Evolutionary conservation across 1,140 invertebrate genomes (phyloP), one percentile per base, ranked within the genome.

Genomic region (Hyposmocoma kahamanoa): DNA sequence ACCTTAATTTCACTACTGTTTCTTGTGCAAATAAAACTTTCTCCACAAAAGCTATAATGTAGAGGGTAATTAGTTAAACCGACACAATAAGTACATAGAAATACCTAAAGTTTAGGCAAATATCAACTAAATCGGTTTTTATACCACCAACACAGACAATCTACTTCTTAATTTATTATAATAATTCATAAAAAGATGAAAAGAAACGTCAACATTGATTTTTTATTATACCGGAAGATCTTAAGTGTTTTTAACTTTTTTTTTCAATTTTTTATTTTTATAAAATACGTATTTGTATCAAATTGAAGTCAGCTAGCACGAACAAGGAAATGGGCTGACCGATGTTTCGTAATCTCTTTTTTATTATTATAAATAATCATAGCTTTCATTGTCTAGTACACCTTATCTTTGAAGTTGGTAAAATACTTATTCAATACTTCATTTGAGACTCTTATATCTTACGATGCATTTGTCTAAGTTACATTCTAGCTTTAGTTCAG

Each of bases 201-300:
- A 84, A 65, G 61, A 82, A 84, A 81, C 63, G 62, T 69, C 62
- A 70, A 75, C 67, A 70, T 74, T 66, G 59, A 71, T 72, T 80
- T 62, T n/a, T 69, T 62, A 73, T 65, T 70, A 71, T 73, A 71
- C 59, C 69, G 80, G 80, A 84, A 84, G 79, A 81, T 81, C 80
- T 71, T 69, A 69, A 70, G 67, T 70, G 62, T 65, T 67, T 69
- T 72, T 69, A 68, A 70, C 62, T 67, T 61, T 65, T 67, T 68
- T 74, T 73, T 72, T 63, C 39, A 60, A 45, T 50, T 62, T 69
- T 64, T 70, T 67, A 62, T 54, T 56, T 78, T 78, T 79, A 80
- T 73, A 84, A 84, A 84, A 84, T 81, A 84, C 74, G 73, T 75
- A 68, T 75, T 78, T 78, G 77, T 84, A 84, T 84, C 79, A 83